A percentile compares a stretch with the other conserved stretches of the same genome.
Evolutionary conservation across 2,113 vertebrate species (phyloP).

Genomic region (Geococcyx californianus): DNA sequence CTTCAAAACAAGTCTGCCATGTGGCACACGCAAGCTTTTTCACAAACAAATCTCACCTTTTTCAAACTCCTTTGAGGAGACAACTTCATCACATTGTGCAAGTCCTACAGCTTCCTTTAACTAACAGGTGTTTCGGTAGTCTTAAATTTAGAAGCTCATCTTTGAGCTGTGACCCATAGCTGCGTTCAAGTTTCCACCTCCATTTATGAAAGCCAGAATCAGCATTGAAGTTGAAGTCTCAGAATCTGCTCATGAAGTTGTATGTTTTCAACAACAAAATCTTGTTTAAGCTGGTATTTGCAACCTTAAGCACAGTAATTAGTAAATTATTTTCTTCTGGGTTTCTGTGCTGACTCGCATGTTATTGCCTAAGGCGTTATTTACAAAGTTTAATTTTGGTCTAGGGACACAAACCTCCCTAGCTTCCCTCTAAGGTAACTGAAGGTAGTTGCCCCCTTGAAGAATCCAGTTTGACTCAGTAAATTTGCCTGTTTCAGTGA

Average conservation of each 20-base stretch:
- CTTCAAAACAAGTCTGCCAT: not conserved
- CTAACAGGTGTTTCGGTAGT: not conserved
- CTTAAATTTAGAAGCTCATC: not conserved
- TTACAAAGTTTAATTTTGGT: not conserved
- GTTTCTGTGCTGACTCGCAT: not conserved
- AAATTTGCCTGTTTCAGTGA: not conserved
- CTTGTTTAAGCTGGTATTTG: conserved; percentile 34
- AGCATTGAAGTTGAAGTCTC: not conserved
- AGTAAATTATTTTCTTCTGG: conserved; percentile 51
- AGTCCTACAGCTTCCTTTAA: not conserved
- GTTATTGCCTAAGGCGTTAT: not conserved
- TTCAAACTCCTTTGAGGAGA: not conserved
- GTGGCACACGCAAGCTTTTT: not conserved
- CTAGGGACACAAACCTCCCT: not conserved
- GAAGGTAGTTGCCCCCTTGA: not conserved
- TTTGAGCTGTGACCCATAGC: not conserved
- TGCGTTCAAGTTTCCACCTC: conserved; percentile 11
- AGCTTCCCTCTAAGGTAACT: not conserved
- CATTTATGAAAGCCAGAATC: not conserved
- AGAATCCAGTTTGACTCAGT: not conserved
- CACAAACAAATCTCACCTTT: not conserved
- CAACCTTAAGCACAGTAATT: not conserved
- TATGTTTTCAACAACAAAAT: conserved; percentile 30
- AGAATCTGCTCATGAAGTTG: not conserved
- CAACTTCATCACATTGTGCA: not conserved